These are phyloP conservation scores for Morelia viridis DNA, from an alignment of 2,797 vertebrate species.

Conservation along the genomic window DNA sequence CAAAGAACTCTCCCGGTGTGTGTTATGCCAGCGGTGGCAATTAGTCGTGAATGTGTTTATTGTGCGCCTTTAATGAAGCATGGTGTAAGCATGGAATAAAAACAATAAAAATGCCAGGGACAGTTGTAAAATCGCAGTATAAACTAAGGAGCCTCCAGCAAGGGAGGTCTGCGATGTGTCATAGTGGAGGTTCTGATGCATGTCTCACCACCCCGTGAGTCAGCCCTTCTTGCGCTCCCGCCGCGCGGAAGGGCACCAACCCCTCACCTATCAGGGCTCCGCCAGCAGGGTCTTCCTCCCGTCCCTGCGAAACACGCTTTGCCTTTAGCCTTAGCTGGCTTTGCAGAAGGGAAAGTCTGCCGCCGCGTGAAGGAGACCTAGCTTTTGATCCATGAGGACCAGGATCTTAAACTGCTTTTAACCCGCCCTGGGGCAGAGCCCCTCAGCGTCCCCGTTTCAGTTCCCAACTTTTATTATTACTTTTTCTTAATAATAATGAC, in stretches of 20 bases:
- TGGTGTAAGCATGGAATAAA: not conserved
- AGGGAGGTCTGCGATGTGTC: not conserved
- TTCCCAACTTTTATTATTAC: not conserved
- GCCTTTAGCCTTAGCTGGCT: no score
- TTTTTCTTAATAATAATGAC: no score
- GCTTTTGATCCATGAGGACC: not conserved
- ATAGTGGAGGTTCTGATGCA: not conserved
- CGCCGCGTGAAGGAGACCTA: not conserved
- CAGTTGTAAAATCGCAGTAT: not conserved
- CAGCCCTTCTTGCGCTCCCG: not conserved
- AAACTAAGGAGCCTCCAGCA: not conserved
- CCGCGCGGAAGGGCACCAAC: not conserved
- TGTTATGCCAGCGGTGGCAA: not conserved
- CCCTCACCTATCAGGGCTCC: fast-evolving
- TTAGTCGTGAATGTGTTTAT: not conserved
- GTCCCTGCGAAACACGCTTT: no score
- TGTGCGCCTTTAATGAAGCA: not conserved
- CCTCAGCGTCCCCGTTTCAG: not conserved
- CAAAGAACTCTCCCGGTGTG: not conserved
- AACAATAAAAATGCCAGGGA: not conserved
- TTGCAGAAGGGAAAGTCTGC: not conserved
- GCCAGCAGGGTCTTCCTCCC: not conserved
- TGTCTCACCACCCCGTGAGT: not conserved
- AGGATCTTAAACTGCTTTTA: not conserved
- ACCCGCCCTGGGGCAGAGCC: not conserved